A percentile compares a stretch with the other conserved stretches of the same genome.
These are phyloP conservation scores for Elanoides forficatus DNA, from an alignment of 2,113 vertebrate species.

Conservation along the genomic window DNA sequence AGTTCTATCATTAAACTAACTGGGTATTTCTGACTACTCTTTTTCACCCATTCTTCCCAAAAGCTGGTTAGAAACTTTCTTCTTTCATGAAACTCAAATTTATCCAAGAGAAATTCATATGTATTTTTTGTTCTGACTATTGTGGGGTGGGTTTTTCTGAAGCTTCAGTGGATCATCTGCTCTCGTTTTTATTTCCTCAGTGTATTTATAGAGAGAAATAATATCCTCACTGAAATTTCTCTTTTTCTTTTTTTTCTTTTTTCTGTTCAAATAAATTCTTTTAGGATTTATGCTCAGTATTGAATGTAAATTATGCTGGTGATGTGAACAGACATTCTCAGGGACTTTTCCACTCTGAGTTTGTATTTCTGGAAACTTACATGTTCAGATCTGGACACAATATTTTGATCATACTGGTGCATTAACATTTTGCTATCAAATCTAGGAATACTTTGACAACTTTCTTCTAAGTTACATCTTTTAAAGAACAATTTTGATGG, in stretches of 20 bases:
- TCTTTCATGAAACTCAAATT: not conserved
- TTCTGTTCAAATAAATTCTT: not conserved
- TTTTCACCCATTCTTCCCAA: not conserved
- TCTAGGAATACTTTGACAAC: not conserved
- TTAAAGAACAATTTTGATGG: too few species aligned
- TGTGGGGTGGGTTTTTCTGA: not conserved
- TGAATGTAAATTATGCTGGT: not conserved
- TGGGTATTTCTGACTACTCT: not conserved
- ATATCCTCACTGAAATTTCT: not conserved
- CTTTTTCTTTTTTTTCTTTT: not conserved
- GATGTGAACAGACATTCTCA: not conserved
- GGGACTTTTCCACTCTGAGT: not conserved
- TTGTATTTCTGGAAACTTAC: not conserved
- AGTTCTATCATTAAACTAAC: not conserved
- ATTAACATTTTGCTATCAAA: not conserved
- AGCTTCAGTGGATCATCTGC: not conserved
- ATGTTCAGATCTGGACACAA: not conserved
- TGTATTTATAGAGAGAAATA: not conserved
- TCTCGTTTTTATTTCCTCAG: not conserved
- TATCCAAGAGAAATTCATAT: not conserved
- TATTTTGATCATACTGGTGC: not conserved
- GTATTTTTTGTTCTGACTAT: not conserved
- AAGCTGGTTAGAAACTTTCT: not conserved
- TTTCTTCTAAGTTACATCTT: not conserved
- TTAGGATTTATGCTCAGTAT: not conserved